Conservation (phyloP, 2,113 vertebrate species). For the Acinonyx jubatus region DNA sequence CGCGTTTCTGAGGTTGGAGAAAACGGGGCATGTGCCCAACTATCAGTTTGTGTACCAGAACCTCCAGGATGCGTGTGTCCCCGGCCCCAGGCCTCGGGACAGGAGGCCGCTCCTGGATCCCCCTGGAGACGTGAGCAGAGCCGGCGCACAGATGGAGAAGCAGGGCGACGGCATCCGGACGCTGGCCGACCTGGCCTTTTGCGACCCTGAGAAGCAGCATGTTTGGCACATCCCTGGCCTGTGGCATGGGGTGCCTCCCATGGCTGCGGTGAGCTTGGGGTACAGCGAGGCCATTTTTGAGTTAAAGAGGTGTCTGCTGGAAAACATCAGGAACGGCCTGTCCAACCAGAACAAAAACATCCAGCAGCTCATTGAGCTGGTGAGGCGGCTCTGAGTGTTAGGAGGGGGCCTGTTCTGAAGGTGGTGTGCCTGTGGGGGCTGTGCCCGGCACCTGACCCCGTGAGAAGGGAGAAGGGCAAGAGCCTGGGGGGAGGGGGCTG, state of each 20-base stretch:
- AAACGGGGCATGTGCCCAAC: conserved; percentile 85
- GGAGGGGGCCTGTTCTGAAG: not conserved
- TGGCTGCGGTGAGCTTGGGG: conserved; percentile 79
- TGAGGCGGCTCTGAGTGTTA: conserved; percentile 73
- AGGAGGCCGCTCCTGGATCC: conserved; percentile 82
- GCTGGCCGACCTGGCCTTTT: conserved; percentile 62
- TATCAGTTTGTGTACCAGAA: conserved; percentile 89
- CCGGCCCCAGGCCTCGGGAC: conserved; percentile 85
- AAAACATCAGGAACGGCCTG: conserved; percentile 76
- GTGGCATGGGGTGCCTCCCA: conserved; percentile 81
- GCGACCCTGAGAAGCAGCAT: conserved; percentile 68
- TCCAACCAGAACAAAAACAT: conserved; percentile 73
- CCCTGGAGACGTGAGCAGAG: conserved; percentile 83
- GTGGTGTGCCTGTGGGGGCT: not conserved
- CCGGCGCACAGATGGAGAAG: conserved; percentile 84
- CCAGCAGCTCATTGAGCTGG: conserved; percentile 79
- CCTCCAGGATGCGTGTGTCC: conserved; percentile 82
- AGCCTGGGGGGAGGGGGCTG: not conserved
- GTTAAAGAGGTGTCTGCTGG: conserved; percentile 80
- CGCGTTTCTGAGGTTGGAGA: conserved; percentile 86
- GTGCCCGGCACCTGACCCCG: not conserved
- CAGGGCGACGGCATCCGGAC: conserved; percentile 66
- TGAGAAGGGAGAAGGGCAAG: not conserved
- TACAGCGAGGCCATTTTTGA: conserved; percentile 82
- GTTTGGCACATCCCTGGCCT: conserved; percentile 81